phyloP scores from a whole-genome alignment of 1,140 invertebrate species.

The Batillaria attramentaria region DNA sequence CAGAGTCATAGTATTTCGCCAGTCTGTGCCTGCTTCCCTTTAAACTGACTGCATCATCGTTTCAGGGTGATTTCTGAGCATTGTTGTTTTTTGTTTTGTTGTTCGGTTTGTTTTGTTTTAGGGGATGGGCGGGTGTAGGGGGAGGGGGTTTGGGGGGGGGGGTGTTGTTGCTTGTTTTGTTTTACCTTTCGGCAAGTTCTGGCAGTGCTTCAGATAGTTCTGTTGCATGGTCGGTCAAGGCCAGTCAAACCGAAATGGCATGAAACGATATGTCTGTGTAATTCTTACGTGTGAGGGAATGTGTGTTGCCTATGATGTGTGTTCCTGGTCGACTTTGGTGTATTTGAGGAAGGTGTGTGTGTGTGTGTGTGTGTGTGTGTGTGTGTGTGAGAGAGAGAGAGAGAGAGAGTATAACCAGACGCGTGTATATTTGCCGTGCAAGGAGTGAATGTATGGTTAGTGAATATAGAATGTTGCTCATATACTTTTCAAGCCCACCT shows the following conservation, averaged over 20 bases:
- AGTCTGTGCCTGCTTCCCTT: not conserved
- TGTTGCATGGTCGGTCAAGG: no score
- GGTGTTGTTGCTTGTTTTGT: no score
- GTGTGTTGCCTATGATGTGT: not conserved
- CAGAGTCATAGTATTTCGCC: not conserved
- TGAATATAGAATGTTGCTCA: not conserved
- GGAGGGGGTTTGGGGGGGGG: no score
- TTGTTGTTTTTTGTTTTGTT: not conserved
- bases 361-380: not conserved
- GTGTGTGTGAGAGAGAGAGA: not conserved
- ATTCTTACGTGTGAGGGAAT: not conserved
- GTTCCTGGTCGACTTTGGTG: not conserved
- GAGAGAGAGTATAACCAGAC: not conserved
- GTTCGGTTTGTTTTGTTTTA: no score
- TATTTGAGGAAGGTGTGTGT: not conserved
- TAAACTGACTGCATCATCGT: not conserved
- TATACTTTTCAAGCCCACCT: no score
- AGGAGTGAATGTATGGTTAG: not conserved
- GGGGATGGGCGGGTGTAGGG: no score
- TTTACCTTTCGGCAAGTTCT: no score
- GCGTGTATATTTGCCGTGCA: not conserved
- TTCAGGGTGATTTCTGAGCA: not conserved
- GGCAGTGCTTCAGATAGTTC: no score
- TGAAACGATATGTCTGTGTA: not conserved
- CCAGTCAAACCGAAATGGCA: no score